These are phyloP conservation scores for Conus ventricosus DNA, from an alignment of 1,140 invertebrate species.

Conservation along the genomic window DNA sequence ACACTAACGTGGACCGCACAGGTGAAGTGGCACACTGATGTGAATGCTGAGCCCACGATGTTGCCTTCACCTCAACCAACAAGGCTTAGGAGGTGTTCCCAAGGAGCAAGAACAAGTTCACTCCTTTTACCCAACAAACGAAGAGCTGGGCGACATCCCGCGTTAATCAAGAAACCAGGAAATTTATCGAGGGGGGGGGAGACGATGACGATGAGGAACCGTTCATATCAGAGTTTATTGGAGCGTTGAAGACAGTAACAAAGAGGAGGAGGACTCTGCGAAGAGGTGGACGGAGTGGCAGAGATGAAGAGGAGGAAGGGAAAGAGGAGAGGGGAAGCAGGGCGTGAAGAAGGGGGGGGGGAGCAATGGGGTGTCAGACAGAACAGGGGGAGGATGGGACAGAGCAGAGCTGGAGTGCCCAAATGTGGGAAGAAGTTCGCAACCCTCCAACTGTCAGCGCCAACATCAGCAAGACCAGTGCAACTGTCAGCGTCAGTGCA, in stretches of 20 bases:
- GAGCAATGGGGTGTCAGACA: background rate
- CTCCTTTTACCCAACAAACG: background rate
- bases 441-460: slow-evolving; percentile 28
- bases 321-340: background rate
- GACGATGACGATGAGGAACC: background rate
- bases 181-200: no score
- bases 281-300: background rate
- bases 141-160: background rate
- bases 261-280: background rate
- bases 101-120: background rate
- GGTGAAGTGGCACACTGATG: no score
- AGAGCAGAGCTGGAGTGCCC: slow-evolving; percentile 19
- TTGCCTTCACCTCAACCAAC: background rate
- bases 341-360: background rate
- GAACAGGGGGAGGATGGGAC: slow-evolving; percentile 32
- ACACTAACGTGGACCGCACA: background rate
- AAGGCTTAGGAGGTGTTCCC: background rate
- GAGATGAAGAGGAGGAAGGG: background rate
- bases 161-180: slow-evolving; percentile 16
- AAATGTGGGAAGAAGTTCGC: slow-evolving; percentile 34
- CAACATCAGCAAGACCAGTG: slow-evolving; percentile 28
- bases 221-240: background rate
- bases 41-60: no score
- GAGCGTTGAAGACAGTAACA: background rate
- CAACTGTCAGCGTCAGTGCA: background rate